Evolutionary conservation across 2,888 invertebrate genomes (phyloP).

Genomic region (Erebia ligea): DNA sequence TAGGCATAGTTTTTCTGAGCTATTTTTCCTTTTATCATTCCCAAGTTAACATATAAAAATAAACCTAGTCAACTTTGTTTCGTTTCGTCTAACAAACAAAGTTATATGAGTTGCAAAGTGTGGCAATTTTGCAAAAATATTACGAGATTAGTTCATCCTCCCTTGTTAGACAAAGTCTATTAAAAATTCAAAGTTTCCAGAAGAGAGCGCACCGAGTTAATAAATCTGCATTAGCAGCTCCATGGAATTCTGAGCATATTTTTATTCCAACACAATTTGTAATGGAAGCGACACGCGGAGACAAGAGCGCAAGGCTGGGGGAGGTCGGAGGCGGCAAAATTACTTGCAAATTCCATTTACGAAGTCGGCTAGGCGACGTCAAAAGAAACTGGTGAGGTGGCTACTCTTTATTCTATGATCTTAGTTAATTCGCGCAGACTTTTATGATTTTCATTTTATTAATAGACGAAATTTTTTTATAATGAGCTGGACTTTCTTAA

Average conservation of each 20-base stretch:
- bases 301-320: conserved; percentile 74
- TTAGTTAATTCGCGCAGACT: conserved; percentile 32
- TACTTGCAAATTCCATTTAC: conserved; percentile 84
- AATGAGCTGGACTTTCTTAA: neutral
- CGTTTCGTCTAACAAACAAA: neutral
- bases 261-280: conserved; percentile 83
- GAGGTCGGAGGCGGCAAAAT: conserved; percentile 65
- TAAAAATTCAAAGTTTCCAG: conserved; percentile 35
- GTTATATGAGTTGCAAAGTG: neutral
- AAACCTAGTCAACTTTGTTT: neutral
- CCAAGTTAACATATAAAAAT: too few relatives aligned
- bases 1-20: too few relatives aligned
- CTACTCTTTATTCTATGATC: conserved; percentile 38
- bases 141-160: conserved; percentile 22
- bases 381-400: conserved; percentile 62
- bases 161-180: conserved; percentile 31
- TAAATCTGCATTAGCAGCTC: conserved; percentile 53
- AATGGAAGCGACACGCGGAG: conserved; percentile 81
- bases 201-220: conserved; percentile 25
- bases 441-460: conserved; percentile 7
- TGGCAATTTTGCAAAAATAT: conserved; percentile 21
- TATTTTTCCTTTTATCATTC: too few relatives aligned
- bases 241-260: conserved; percentile 64
- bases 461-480: neutral
- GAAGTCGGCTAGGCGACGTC: conserved; percentile 68